Base-by-base conservation (phyloP, 1,140 invertebrate species). In the Cydia fagiglandana region DNA sequence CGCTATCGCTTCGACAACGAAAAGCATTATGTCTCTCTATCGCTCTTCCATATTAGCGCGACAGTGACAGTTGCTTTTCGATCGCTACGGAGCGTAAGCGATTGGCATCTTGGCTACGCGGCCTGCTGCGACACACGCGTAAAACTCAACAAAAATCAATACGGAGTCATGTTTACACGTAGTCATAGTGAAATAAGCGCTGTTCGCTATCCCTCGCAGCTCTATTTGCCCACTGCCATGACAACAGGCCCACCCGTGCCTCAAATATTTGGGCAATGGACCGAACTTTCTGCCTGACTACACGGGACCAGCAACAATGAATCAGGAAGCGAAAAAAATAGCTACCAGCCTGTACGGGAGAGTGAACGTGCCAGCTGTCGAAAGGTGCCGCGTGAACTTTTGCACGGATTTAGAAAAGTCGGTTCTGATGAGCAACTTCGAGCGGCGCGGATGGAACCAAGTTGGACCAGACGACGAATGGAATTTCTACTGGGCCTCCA, bases 401-500 rank as follows among this genome's bases (percentile, higher is more conserved):
- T 98, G 97, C 82, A 97, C 97, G 53, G 98, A 99, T 90, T 95
- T 98, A 86, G 98, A 99, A 85, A 99, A 99, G 91, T 98, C 97
- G 17, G 98, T 99, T 4, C 94, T 99, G 77, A 95, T 98, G 64
- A 96, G 97, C 80, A 99, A 99, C 92, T 99, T 98, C 88, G 97
- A 99, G 84, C 97, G 98, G 90, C 93, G 98, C 79, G 98, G 97
- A 5, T 99, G 98, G 98, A 94, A 95, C 30, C 96, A 97, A 93
- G 98, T 99, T 12, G 95, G 95, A 17, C 96, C 97, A 0, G 98
- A 99, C 80, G 98, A 99, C 87, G 97, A 99, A 83, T 99, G 98
- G 98, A 98, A 99, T 90, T 98, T 99, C 90, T 99, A 99, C 89
- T 99, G 98, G 98, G 97, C 98, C 2, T 97, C 96, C 10, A 98